Conservation (phyloP, 2,888 invertebrate genomes). For the Caenorhabditis sp. region DNA sequence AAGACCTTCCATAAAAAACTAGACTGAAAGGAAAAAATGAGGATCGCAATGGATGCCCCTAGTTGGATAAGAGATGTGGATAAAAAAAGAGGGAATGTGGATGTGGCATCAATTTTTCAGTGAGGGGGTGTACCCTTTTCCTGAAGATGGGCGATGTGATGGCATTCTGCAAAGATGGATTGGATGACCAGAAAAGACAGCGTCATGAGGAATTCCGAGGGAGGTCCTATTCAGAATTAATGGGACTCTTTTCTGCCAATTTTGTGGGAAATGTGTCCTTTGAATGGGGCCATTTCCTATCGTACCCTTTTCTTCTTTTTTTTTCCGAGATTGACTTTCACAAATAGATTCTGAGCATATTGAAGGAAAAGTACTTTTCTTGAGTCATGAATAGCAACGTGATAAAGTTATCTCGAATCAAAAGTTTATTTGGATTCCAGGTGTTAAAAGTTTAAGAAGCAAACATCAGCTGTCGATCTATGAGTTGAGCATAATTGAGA, state of each 20-base stretch:
- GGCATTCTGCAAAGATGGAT: conserved; percentile 54
- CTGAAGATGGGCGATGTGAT: conserved; percentile 30
- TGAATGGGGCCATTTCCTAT: conserved; percentile 31
- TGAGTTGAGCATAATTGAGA: no score
- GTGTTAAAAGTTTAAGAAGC: conserved; percentile 19
- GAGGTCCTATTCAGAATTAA: conserved; percentile 53
- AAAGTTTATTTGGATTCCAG: conserved; percentile 7
- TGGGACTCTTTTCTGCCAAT: conserved; percentile 13
- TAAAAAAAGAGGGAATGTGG: neutral
- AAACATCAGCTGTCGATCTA: conserved; percentile 33
- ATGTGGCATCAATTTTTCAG: conserved; percentile 59
- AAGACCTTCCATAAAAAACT: conserved; percentile 22
- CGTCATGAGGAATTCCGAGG: conserved; percentile 31
- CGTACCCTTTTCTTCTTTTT: neutral
- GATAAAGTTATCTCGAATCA: conserved; percentile 1
- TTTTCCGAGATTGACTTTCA: conserved; percentile 6
- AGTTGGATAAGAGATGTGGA: conserved; percentile 26
- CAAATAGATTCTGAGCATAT: neutral
- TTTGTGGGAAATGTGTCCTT: conserved; percentile 24
- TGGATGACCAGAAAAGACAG: conserved; percentile 39
- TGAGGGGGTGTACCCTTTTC: conserved; percentile 55
- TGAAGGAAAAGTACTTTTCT: neutral
- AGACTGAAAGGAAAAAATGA: conserved; percentile 16
- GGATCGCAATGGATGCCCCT: neutral
- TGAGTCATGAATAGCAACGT: neutral